Evolutionary conservation across 2,888 invertebrate species (phyloP).

Genomic region (Lepidocyrtoides sp.): DNA sequence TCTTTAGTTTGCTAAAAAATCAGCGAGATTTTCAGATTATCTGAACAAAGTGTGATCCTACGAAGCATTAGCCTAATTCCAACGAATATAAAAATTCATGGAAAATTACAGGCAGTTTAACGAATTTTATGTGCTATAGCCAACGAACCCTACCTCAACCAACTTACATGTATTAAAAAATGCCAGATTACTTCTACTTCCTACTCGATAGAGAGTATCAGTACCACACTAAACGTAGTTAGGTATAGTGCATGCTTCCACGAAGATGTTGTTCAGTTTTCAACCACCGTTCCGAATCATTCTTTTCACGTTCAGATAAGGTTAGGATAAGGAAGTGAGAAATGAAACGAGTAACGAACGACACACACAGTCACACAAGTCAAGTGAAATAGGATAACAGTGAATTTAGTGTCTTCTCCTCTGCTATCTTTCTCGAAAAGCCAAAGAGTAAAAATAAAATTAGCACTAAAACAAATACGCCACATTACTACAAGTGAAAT

Average conservation of each 20-base stretch:
- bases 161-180: background rate
- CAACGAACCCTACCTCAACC: slow-evolving; percentile 74
- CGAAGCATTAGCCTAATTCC: slow-evolving; percentile 50
- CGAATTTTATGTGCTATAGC: slow-evolving; percentile 14
- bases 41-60: slow-evolving; percentile 4
- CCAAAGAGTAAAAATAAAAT: slow-evolving; percentile 71
- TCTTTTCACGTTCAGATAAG: slow-evolving; percentile 9
- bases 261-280: background rate
- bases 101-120: slow-evolving; percentile 63
- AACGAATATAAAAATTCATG: slow-evolving; percentile 59
- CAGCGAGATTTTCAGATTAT: background rate
- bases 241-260: background rate
- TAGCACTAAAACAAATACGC: slow-evolving; percentile 56
- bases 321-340: slow-evolving; percentile 38
- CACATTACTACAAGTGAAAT: background rate
- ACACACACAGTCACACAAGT: background rate
- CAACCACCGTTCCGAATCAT: slow-evolving; percentile 18
- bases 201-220: background rate
- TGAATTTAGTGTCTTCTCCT: slow-evolving; percentile 63
- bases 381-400: slow-evolving; percentile 63
- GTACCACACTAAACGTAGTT: background rate
- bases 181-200: background rate
- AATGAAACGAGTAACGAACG: slow-evolving; percentile 1
- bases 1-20: background rate
- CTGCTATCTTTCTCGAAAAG: background rate